A percentile compares a stretch with the other conserved stretches of the same genome.
Conservation (phyloP, 2,113 vertebrate genomes). For the Pristiophorus japonicus region DNA sequence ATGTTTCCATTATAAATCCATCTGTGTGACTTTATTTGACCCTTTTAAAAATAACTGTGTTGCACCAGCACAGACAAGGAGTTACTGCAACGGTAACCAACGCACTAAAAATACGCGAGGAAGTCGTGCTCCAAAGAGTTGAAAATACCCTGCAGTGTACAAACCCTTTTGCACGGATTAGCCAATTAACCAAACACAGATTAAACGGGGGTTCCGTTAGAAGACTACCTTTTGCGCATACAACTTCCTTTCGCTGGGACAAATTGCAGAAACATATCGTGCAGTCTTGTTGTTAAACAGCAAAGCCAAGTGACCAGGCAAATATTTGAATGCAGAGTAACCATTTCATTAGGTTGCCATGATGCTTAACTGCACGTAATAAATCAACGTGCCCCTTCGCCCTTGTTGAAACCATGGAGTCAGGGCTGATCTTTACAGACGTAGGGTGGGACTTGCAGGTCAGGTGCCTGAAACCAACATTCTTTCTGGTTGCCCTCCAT, state of each 20-base stretch:
- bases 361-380: slow-evolving; percentile 41
- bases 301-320: slow-evolving; percentile 41
- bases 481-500: no score
- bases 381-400: not conserved
- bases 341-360: slow-evolving; percentile 46
- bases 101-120: no score
- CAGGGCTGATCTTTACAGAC: not conserved
- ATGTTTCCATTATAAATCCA: no score
- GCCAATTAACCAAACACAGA: not conserved
- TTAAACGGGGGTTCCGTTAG: not conserved
- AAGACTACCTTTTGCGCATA: not conserved
- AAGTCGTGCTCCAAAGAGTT: no score
- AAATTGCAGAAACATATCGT: slow-evolving; percentile 35
- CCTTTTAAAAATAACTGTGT: no score
- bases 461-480: not conserved
- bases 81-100: no score
- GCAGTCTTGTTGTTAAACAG: slow-evolving; percentile 44
- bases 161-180: no score
- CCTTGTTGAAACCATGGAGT: not conserved
- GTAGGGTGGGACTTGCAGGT: not conserved
- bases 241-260: not conserved
- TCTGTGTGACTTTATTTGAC: no score
- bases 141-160: no score
- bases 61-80: no score
- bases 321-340: slow-evolving; percentile 50